Percentiles rank a stretch among this genome's conserved stretches.
Evolutionary conservation across 2,888 invertebrate genomes (phyloP).

Genomic region (Spilarctia lutea): DNA sequence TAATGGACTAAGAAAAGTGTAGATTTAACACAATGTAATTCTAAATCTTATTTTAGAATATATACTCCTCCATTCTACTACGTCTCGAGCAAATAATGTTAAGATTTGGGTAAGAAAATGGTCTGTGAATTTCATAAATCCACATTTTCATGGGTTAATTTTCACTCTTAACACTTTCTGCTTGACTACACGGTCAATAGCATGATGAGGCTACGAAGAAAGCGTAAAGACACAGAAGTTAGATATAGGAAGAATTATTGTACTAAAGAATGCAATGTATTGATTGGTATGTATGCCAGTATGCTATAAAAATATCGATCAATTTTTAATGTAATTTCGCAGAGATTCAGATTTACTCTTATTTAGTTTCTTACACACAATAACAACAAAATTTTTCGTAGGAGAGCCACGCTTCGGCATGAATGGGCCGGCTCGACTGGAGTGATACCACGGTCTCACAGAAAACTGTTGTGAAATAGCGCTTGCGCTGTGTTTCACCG

Average conservation of each 20-base stretch:
- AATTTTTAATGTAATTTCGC: not conserved
- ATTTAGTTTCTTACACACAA: no score
- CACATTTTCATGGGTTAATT: conserved; percentile 51
- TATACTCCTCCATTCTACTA: conserved; percentile 33
- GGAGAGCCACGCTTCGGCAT: no score
- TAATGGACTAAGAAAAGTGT: not conserved
- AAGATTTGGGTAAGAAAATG: conserved; percentile 35
- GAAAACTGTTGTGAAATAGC: no score
- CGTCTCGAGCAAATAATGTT: conserved; percentile 40
- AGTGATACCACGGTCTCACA: no score
- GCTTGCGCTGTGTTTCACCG: no score
- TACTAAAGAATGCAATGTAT: not conserved
- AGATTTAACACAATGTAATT: conserved; percentile 4
- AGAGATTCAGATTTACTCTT: no score
- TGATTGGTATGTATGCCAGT: not conserved
- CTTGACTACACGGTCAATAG: conserved; percentile 49
- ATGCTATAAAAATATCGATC: not conserved
- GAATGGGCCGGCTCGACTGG: no score
- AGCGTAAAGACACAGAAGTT: not conserved
- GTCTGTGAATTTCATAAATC: conserved; percentile 48
- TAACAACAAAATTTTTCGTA: no score
- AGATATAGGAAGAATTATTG: not conserved
- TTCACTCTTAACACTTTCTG: conserved; percentile 43
- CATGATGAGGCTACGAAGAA: conserved; percentile 29
- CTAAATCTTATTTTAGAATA: conserved; percentile 5